A percentile compares a stretch with the other conserved stretches of the same genome.
These are phyloP conservation scores for Marcusenius ussheri DNA, from an alignment of 2,113 vertebrate genomes.

Conservation along the genomic window DNA sequence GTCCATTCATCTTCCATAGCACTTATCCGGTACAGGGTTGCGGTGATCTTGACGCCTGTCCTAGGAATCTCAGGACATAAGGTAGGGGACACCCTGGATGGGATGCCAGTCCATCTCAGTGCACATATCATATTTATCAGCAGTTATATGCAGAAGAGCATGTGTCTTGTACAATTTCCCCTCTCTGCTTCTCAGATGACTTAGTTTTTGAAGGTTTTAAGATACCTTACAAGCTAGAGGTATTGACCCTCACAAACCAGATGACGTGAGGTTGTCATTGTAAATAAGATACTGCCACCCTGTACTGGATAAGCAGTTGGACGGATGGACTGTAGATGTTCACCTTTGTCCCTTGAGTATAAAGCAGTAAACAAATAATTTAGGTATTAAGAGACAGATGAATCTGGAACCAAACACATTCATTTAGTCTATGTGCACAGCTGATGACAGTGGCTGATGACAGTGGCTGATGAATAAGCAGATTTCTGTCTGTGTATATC, in stretches of 20 bases:
- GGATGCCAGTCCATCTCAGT: background rate
- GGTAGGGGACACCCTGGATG: background rate
- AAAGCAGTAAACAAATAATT: background rate
- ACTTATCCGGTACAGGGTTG: background rate
- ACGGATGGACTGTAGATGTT: background rate
- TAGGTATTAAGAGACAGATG: background rate
- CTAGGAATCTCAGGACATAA: background rate
- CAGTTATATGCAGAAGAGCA: background rate
- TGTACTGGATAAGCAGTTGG: background rate
- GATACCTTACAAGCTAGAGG: background rate
- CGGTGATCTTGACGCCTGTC: background rate
- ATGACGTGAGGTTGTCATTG: background rate
- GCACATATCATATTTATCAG: constrained; percentile 3
- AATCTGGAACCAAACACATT: background rate
- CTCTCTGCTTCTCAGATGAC: background rate
- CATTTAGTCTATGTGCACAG: background rate
- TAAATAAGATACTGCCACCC: background rate
- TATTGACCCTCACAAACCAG: background rate
- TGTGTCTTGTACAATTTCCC: background rate
- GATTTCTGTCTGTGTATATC: background rate
- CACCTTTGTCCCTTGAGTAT: background rate
- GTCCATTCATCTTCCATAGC: background rate
- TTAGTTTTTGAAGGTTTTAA: background rate
- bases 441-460: background rate
- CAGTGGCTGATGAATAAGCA: background rate